Evolutionary conservation across 1,140 invertebrate species (phyloP), one percentile per base, ranked within the genome.

Genomic region (Meteorus sp.): DNA sequence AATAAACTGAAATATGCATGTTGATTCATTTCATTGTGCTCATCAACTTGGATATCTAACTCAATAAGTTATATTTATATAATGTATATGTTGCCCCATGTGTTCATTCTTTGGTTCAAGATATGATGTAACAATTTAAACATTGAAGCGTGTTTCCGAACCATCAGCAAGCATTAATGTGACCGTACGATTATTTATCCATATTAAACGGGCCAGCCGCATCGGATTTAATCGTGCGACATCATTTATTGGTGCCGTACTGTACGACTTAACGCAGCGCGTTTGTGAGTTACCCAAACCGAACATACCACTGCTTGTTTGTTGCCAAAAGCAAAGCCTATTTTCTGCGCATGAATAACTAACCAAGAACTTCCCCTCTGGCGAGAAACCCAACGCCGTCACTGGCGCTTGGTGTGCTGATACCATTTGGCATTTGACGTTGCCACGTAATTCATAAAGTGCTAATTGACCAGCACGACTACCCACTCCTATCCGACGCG

Each of bases 331-430:
- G 59, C 89, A 95, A 23, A 99, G 85, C 68, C 94, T 89, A 76
- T 97, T 97, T 78, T 99, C 97, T n/a, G 86, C 80, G 63, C 92
- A 92, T 27, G 94, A 94, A 79, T 98, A 99, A 7, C 95, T 96
- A 7, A 95, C 95, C 44, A 99, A 84, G 75, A 91, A 97, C 75
- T 99, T 97, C 25, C 97, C 97, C 81, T 99, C 97, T 1, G 95
- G 93, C 63, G 94, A 96, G 82, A 99, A 98, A 27, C 93, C 88
- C 68, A 93, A 86, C 0, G 95, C 95, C 9, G 94, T 96, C 3
- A 99, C 89, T 2, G 94, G 84, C 17, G 88, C 84, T 44, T 84
- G 85, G 81, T 99, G 96, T 0, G 95, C 95, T 20, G 88, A 84
- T 62, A 98, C 92, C 43, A 89, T 89, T 85, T 96, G 96, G 76